Evolutionary conservation across 2,113 vertebrate species (phyloP).

Genomic region (Bufo bufo): DNA sequence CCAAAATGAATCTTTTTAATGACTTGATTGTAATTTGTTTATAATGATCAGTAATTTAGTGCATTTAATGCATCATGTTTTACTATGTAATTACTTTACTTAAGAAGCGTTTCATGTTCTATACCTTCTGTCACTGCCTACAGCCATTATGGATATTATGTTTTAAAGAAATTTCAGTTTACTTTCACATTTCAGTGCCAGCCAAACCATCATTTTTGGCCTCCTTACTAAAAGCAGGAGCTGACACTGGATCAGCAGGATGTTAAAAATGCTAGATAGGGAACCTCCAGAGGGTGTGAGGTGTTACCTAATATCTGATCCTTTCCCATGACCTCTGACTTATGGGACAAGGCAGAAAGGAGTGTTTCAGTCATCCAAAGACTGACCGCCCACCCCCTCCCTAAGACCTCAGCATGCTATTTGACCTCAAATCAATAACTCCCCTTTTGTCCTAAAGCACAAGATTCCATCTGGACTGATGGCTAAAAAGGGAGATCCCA

Average conservation of each 20-base stretch:
- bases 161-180: background rate
- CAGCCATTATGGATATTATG: background rate
- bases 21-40: too few relatives aligned
- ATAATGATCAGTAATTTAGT: too few relatives aligned
- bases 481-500: conserved; percentile 13
- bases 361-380: conserved; percentile 47
- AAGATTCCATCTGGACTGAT: conserved; percentile 53
- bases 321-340: conserved; percentile 58
- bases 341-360: conserved; percentile 54
- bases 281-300: conserved; percentile 34
- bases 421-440: conserved; percentile 55
- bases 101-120: background rate
- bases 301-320: conserved; percentile 58
- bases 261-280: background rate
- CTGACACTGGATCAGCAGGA: conserved; percentile 1
- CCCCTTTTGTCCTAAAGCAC: conserved; percentile 44
- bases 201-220: background rate
- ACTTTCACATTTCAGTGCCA: background rate
- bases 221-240: background rate
- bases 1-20: too few relatives aligned
- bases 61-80: too few relatives aligned
- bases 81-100: too few relatives aligned
- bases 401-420: conserved; percentile 49
- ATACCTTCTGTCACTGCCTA: background rate
- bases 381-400: conserved; percentile 48